Evolutionary conservation across 2,113 vertebrate species (phyloP), one percentile per base, ranked within the genome.

Genomic region (Osmerus eperlanus): DNA sequence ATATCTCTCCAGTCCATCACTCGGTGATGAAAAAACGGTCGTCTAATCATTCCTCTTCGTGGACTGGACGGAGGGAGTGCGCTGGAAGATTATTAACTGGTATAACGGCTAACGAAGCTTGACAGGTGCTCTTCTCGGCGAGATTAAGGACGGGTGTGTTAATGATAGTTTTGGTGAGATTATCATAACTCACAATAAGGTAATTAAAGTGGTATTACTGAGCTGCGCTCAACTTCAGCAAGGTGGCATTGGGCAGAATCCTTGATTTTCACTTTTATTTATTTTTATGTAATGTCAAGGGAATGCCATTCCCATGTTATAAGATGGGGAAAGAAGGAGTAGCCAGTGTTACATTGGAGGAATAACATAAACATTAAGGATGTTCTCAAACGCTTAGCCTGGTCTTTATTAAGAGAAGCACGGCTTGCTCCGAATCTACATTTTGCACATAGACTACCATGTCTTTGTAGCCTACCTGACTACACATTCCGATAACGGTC

Each of bases 121-220:
- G 89, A 88, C 85, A 87, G 88, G 83, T 87, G 83, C 86, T 89
- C 82, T 79, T 89, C 86, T 81, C 55, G 36, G 71, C 13, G 80
- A 90, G 88, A 90, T 89, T 85, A 84, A 91, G 87, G 77, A 89
- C 70, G 68, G 47, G 23, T n/a, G 78, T 72, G 87, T 89, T 91
- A 91, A 91, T 88, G 87, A 83, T 68, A 60, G 79, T 79, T 78
- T 74, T 84, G 83, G 71, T 77, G 77, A 88, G 83, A 86, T 90
- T 87, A 87, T 87, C 90, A 89, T 91, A 91, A 91, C 85, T 91
- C 89, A 92, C 84, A 87, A 89, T 80, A 81, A 83, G 78, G 79
- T 82, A 86, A 89, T 91, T 91, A 91, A 89, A 89, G 84, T 74
- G 71, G 85, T 85, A 90, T 90, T 87, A 87, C 75, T 59, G 75